These are phyloP conservation scores for Panthera tigris DNA, from an alignment of 2,113 vertebrate genomes.

Conservation along the genomic window DNA sequence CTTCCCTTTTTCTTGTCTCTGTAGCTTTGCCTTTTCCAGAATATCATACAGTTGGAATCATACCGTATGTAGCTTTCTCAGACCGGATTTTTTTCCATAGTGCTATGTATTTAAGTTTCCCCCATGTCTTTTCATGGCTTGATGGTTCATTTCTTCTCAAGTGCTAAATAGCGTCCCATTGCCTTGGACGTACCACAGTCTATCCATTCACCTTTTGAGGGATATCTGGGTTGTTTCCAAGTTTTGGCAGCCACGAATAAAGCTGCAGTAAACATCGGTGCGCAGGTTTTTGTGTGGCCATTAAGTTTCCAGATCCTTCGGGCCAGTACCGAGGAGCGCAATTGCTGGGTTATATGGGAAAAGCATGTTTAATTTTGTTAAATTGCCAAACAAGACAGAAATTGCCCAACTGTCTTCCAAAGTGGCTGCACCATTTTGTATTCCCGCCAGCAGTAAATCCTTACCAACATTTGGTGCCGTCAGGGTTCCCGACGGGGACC, in stretches of 20 bases:
- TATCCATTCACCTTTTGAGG: neutral
- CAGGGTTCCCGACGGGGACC: neutral
- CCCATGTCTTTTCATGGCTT: neutral
- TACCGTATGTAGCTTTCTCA: neutral
- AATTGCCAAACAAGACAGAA: neutral
- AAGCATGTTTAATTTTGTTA: neutral
- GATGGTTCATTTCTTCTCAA: neutral
- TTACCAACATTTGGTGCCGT: neutral
- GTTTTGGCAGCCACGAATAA: neutral
- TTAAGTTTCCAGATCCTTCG: neutral
- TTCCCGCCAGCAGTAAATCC: neutral
- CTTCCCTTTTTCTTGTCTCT: neutral
- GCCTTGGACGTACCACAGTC: neutral
- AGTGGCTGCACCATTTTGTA: neutral
- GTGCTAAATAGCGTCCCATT: neutral
- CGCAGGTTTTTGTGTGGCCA: neutral
- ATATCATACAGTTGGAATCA: accelerated
- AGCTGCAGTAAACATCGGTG: neutral
- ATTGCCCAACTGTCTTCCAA: neutral
- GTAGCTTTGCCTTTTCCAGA: neutral
- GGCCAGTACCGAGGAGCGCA: neutral
- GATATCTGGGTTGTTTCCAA: neutral
- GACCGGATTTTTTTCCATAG: neutral
- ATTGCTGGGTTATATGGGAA: neutral
- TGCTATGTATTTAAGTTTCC: neutral